These are phyloP conservation scores for Lagria hirta DNA, from an alignment of 2,888 invertebrate genomes.

Conservation along the genomic window DNA sequence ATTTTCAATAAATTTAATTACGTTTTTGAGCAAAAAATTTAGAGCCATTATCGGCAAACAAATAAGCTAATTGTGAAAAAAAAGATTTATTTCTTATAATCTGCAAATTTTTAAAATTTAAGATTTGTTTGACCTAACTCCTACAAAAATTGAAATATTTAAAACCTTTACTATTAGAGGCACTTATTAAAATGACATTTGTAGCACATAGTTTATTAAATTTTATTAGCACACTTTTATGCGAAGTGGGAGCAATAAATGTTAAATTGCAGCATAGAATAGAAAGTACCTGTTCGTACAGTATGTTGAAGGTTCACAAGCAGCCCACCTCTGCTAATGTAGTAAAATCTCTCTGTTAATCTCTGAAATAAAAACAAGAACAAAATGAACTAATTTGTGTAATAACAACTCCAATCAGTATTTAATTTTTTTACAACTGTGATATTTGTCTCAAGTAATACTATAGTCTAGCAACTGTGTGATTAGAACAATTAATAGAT, in stretches of 20 bases:
- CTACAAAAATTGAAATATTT: no score
- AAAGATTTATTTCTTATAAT: no score
- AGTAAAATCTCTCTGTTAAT: slow-evolving; percentile 1
- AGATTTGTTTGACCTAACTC: no score
- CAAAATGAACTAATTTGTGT: slow-evolving; percentile 8
- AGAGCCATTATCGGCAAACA: no score
- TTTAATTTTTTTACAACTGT: slow-evolving; percentile 12
- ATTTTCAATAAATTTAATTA: no score
- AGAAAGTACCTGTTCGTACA: slow-evolving; percentile 14
- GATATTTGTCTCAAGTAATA: slow-evolving; percentile 10
- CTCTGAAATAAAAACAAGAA: slow-evolving; percentile 1
- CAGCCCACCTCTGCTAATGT: slow-evolving; percentile 9
- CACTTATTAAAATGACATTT: no score
- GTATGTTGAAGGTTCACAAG: slow-evolving; percentile 14
- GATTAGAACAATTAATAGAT: not conserved
- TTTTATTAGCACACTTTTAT: slow-evolving; percentile 19
- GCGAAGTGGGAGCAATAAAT: slow-evolving; percentile 19
- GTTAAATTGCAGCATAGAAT: slow-evolving; percentile 7
- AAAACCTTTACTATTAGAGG: no score
- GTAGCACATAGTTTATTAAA: no score
- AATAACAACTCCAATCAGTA: slow-evolving; percentile 12
- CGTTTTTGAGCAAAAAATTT: no score
- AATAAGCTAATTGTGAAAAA: no score
- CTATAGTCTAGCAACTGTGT: no score
- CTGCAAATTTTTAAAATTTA: no score